Evolutionary conservation across 1,140 invertebrate species (phyloP).

Genomic region (Lanistes nyassanus): DNA sequence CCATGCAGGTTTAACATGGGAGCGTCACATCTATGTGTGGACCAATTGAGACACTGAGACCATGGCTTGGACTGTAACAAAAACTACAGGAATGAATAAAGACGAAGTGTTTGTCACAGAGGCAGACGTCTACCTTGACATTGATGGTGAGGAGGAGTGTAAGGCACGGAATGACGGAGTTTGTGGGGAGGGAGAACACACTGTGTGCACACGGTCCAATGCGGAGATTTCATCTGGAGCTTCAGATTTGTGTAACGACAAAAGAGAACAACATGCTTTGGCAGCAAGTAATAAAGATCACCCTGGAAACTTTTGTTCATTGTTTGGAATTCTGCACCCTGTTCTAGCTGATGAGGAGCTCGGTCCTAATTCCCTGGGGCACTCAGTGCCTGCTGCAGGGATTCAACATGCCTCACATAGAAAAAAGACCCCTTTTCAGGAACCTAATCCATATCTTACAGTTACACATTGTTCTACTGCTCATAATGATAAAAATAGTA

Average conservation of each 20-base stretch:
- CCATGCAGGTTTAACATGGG: neutral
- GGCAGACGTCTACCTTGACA: conserved; percentile 15
- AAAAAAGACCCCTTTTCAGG: neutral
- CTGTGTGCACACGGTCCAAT: neutral
- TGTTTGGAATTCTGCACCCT: too few species aligned
- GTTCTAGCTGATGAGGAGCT: too few species aligned
- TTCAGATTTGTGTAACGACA: neutral
- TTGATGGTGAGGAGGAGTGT: conserved; percentile 13
- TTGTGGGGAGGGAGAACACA: neutral
- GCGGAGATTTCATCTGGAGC: neutral
- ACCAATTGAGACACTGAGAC: neutral
- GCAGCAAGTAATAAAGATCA: neutral
- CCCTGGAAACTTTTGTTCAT: neutral
- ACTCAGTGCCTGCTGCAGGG: neutral
- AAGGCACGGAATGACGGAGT: neutral
- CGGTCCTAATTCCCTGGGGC: too few species aligned
- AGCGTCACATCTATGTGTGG: neutral
- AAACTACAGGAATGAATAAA: neutral
- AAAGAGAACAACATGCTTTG: too few species aligned
- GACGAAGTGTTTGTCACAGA: conserved; percentile 5
- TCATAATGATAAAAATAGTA: neutral
- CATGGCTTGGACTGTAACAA: neutral
- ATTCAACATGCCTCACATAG: neutral
- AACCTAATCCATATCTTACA: neutral
- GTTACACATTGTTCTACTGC: neutral